These are phyloP conservation scores for Cephus pygmeus DNA, from an alignment of 2,888 invertebrate species.

Conservation along the genomic window DNA sequence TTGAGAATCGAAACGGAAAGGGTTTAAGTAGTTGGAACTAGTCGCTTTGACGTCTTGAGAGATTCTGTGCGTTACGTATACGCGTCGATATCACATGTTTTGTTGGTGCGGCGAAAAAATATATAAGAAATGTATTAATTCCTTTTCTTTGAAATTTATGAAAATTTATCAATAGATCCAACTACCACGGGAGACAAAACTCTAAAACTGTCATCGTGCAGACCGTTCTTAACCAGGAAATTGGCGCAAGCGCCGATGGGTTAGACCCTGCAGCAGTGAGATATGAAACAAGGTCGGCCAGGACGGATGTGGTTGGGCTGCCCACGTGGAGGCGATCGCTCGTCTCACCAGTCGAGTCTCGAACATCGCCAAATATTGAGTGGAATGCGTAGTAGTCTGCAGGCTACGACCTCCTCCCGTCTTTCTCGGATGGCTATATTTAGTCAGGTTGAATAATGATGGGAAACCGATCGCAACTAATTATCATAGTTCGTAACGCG, in stretches of 20 bases:
- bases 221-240: slow-evolving; percentile 2
- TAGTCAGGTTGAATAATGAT: slow-evolving; percentile 50
- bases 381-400: slow-evolving; percentile 33
- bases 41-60: no score
- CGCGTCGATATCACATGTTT: no score
- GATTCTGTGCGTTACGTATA: no score
- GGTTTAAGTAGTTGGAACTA: no score
- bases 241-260: no score
- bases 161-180: no score
- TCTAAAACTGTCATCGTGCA: slow-evolving; percentile 1
- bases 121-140: no score
- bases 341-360: slow-evolving; percentile 35
- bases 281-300: slow-evolving; percentile 21
- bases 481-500: slow-evolving; percentile 36
- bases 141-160: no score
- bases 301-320: slow-evolving; percentile 49
- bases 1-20: no score
- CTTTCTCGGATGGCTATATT: slow-evolving; percentile 41
- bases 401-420: slow-evolving; percentile 35
- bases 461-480: slow-evolving; percentile 22
- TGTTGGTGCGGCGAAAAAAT: no score
- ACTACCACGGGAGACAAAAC: no score
- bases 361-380: slow-evolving; percentile 61
- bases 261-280: slow-evolving; percentile 6
- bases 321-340: slow-evolving; percentile 46